phyloP scores from a whole-genome alignment of 2,113 vertebrate species.

The Muntiacus muntjak region DNA sequence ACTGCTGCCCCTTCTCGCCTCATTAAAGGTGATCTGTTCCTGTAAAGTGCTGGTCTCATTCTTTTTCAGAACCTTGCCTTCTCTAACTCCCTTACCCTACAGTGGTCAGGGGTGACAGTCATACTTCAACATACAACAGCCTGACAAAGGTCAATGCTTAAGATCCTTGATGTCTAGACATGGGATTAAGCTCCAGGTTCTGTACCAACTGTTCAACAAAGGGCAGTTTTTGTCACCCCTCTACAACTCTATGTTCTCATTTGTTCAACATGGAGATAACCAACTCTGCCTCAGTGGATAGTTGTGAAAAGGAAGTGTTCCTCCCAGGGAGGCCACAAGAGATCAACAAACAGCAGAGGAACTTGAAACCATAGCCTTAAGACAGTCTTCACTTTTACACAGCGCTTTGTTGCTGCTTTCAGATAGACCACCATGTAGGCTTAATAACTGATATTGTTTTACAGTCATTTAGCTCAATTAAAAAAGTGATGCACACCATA shows the following conservation, averaged over 20 bases:
- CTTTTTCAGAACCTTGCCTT: background rate
- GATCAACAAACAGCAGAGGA: too few species aligned
- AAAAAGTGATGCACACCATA: background rate
- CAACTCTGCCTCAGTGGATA: background rate
- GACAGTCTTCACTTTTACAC: background rate
- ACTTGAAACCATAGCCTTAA: background rate
- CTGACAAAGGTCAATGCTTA: background rate
- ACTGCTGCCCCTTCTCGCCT: background rate
- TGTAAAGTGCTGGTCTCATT: background rate
- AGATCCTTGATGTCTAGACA: background rate
- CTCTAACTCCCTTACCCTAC: background rate
- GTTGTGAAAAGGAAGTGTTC: background rate
- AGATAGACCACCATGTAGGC: background rate
- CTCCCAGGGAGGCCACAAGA: background rate
- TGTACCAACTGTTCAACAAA: background rate
- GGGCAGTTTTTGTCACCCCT: background rate
- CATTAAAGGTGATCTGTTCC: background rate
- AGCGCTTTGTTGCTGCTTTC: background rate
- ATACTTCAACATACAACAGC: rapidly evolving
- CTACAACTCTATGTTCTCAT: background rate
- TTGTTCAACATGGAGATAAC: background rate
- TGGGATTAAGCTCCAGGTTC: background rate
- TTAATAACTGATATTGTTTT: background rate
- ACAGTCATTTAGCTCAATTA: background rate
- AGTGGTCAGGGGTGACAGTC: background rate